Percentiles rank a stretch among this genome's conserved stretches.
These are phyloP conservation scores for Clunio marinus DNA, from an alignment of 2,888 invertebrate genomes.

Conservation along the genomic window DNA sequence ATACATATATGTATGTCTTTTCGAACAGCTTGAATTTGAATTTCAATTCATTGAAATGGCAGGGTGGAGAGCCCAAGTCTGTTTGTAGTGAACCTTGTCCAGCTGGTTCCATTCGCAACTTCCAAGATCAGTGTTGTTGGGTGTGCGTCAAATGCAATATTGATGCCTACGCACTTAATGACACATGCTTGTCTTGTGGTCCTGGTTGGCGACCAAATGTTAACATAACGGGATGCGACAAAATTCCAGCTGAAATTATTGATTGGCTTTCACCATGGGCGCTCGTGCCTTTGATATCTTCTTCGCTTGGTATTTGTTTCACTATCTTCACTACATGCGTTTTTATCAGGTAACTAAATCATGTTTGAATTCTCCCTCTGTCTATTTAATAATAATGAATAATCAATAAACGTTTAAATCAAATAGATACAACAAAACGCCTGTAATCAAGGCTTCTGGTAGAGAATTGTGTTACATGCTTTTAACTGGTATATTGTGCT, in stretches of 20 bases:
- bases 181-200: constrained; percentile 57
- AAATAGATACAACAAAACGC: constrained; percentile 55
- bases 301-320: constrained; percentile 58
- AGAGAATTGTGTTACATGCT: constrained; percentile 73
- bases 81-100: constrained; percentile 62
- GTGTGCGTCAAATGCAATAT: constrained; percentile 63
- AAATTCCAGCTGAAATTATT: constrained; percentile 58
- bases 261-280: constrained; percentile 64
- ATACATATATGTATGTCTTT: too few species aligned
- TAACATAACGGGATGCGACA: constrained; percentile 55
- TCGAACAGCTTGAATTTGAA: constrained; percentile 52
- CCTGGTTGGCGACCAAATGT: constrained; percentile 55
- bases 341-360: constrained; percentile 55
- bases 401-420: not conserved
- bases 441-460: constrained; percentile 73
- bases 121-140: constrained; percentile 58
- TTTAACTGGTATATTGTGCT: constrained; percentile 63
- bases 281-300: constrained; percentile 60
- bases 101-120: constrained; percentile 57
- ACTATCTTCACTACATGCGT: constrained; percentile 61
- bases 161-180: constrained; percentile 59
- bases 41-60: constrained; percentile 53
- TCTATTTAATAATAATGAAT: not conserved
- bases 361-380: not conserved
- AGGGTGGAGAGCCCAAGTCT: constrained; percentile 53